These are phyloP conservation scores for Tragelaphus oryx DNA, from an alignment of 2,797 vertebrate genomes.

Conservation along the genomic window DNA sequence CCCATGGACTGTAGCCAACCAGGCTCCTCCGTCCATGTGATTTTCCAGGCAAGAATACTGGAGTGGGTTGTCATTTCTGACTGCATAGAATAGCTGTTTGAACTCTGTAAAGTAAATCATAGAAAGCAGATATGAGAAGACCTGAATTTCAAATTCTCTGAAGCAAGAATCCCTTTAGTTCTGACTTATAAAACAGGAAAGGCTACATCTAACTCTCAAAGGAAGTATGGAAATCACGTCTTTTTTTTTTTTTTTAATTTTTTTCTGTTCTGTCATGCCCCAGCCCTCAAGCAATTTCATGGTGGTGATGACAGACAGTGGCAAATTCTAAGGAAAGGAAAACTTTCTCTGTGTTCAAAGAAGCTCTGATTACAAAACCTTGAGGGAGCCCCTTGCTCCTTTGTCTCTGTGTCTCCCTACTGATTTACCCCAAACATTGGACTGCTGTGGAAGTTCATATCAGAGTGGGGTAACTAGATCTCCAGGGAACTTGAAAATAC, in stretches of 20 bases:
- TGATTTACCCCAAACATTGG: not conserved
- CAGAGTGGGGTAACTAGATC: not conserved
- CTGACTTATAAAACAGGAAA: not conserved
- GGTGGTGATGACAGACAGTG: not conserved
- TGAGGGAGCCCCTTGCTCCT: not conserved
- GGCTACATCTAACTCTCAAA: not conserved
- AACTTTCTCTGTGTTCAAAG: not conserved
- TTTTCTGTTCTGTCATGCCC: not conserved
- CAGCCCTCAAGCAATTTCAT: not conserved
- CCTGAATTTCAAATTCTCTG: not conserved
- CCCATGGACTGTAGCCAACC: no score
- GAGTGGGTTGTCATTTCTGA: no score
- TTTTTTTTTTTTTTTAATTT: not conserved
- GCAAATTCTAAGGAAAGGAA: not conserved
- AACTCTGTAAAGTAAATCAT: not conserved
- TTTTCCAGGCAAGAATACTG: no score
- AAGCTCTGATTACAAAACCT: not conserved
- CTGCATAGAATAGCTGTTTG: not conserved
- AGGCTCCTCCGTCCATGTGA: no score
- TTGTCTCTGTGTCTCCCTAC: not conserved
- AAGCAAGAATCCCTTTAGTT: not conserved
- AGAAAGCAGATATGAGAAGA: not conserved
- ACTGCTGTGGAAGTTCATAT: not conserved
- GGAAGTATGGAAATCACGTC: not conserved
- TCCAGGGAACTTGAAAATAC: not conserved